Percentiles rank a stretch among this genome's conserved stretches.
Conservation (phyloP, 1,140 invertebrate species). For the Catajapyx aquilonaris region DNA sequence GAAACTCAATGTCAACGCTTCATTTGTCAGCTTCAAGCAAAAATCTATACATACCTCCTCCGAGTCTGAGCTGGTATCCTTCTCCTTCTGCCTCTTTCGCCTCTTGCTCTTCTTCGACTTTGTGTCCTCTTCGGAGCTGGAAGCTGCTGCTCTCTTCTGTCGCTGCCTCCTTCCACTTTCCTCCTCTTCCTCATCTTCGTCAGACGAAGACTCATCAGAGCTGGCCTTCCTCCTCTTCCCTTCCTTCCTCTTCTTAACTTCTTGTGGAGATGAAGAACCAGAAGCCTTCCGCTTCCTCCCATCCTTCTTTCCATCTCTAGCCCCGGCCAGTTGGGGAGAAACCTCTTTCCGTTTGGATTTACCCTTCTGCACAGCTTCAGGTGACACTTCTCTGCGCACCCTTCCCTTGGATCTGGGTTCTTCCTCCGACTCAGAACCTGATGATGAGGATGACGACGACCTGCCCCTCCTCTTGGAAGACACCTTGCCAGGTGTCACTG, state of each 20-base stretch:
- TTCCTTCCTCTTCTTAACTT: too few species aligned
- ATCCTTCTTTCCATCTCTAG: conserved; percentile 14
- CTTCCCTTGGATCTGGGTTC: too few species aligned
- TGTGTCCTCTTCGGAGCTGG: conserved; percentile 34
- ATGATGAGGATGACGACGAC: too few species aligned
- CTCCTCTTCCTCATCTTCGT: conserved; percentile 33
- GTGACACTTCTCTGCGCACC: too few species aligned
- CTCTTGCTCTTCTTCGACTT: conserved; percentile 22
- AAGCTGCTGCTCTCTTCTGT: too few species aligned
- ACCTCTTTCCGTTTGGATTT: conserved; percentile 9
- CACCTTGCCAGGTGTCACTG: too few species aligned
- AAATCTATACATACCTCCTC: conserved; percentile 17
- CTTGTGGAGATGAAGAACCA: too few species aligned
- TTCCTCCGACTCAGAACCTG: too few species aligned
- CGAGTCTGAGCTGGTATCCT: conserved; percentile 26
- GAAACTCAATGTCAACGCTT: conserved; percentile 2
- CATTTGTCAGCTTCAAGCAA: conserved; percentile 1
- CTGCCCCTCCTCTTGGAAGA: too few species aligned
- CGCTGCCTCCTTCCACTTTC: conserved; percentile 24
- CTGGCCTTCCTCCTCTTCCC: too few species aligned
- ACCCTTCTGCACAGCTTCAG: too few species aligned
- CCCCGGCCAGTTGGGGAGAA: conserved; percentile 9
- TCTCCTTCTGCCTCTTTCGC: conserved; percentile 26
- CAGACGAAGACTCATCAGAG: conserved; percentile 31
- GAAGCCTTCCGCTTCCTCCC: conserved; percentile 24